Base-by-base conservation (phyloP, 2,888 invertebrate genomes). In the Drosophila falleni region DNA sequence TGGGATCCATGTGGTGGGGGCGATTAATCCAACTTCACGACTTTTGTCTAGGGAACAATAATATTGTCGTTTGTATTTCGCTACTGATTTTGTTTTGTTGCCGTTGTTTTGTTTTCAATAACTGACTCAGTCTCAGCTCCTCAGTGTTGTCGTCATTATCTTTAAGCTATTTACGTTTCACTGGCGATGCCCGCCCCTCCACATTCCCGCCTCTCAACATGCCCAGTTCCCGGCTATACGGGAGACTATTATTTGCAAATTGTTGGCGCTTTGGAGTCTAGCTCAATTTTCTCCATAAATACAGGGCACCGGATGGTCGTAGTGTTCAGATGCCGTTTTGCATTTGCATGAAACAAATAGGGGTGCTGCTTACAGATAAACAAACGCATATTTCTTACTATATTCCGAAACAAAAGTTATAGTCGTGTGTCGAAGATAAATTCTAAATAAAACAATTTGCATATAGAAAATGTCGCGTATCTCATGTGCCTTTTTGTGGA, bases 41-140 rank as follows among this genome's bases (percentile, higher is more conserved):
- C 55, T 63, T 63, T 77, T 56, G 78, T 77, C 55, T 73, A 71
- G 78, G 81, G 87, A 69, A 84, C 75, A 75, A 35, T 89, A 84
- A 87, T 88, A 83, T 70, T 76, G 84, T 86, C 84, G 71, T 87
- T 86, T 87, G 77, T 81, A 81, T 89, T 78, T 78, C 51, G 54
- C 69, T 69, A 55, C 71, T 47, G 74, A 56, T 63, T 71, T 72
- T 55, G 76, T 60, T 56, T 65, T 70, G 68, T 69, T 47, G 50
- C 15, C 39, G 39, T 50, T 31, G 31, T 31, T 31, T 81, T 29
- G 29, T 29, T 29, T 29, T 29, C 54, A 67, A 59, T 44, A 39
- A 54, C 55, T 66, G 67, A 70, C 50, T 58, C 61, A 44, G 54
- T 46, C 60, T 51, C 47, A 26, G 73, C 54, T 41, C 41, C 59